A percentile compares a stretch with the other conserved stretches of the same genome.
phyloP scores from a whole-genome alignment of 2,797 vertebrate genomes.

The Clarias laeviceps region DNA sequence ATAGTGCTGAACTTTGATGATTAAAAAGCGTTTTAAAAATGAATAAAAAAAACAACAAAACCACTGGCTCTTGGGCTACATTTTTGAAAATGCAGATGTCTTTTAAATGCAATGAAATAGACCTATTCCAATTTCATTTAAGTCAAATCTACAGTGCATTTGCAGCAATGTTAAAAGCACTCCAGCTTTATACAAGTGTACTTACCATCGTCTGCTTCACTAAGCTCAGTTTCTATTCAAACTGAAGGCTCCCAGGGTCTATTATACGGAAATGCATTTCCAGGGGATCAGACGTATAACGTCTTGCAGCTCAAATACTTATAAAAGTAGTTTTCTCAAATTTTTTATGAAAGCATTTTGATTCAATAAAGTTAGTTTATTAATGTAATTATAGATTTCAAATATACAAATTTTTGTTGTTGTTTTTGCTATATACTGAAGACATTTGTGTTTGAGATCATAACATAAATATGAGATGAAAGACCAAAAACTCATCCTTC shows the following conservation, averaged over 20 bases:
- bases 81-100: not conserved
- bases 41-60: not conserved
- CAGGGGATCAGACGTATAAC: not conserved
- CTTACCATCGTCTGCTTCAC: not conserved
- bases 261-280: not conserved
- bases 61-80: not conserved
- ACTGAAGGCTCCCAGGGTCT: not conserved
- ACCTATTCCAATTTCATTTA: not conserved
- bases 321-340: too few relatives aligned
- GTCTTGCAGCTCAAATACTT: not conserved
- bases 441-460: not conserved
- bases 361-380: not conserved
- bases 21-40: not conserved
- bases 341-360: not conserved
- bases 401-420: not conserved
- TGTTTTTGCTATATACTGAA: not conserved
- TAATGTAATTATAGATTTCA: not conserved
- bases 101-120: not conserved
- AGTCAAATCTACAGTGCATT: not conserved
- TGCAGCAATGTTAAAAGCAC: slow-evolving; percentile 7
- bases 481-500: not conserved
- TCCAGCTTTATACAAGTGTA: not conserved
- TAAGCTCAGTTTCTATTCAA: slow-evolving; percentile 2
- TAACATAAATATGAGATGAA: not conserved
- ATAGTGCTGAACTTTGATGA: not conserved